phyloP scores from a whole-genome alignment of 1,140 invertebrate genomes.

The Megalonaias nervosa region DNA sequence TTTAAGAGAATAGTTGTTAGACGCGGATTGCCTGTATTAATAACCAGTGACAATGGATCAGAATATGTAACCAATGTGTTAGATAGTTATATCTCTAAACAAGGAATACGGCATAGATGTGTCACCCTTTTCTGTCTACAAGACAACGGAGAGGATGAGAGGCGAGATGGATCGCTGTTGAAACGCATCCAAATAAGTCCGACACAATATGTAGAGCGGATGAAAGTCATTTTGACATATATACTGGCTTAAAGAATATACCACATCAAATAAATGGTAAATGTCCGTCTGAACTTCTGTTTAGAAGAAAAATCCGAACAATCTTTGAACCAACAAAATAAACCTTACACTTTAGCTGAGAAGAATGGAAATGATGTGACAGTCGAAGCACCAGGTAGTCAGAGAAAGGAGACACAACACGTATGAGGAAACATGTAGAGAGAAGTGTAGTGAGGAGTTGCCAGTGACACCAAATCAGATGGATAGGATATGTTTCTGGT shows the following conservation, averaged over 20 bases:
- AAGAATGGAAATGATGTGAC: too few species aligned
- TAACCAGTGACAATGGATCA: slow-evolving; percentile 24
- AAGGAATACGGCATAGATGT: slow-evolving; percentile 13
- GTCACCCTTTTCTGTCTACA: slow-evolving; percentile 28
- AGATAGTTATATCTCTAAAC: not conserved
- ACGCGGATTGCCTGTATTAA: slow-evolving; percentile 18
- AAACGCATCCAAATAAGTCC: slow-evolving; percentile 36
- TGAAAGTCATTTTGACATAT: slow-evolving; percentile 3
- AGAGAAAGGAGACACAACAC: too few species aligned
- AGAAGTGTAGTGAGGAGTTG: too few species aligned
- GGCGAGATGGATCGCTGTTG: slow-evolving; percentile 29
- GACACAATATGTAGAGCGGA: slow-evolving; percentile 9
- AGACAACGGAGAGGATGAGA: slow-evolving; percentile 33
- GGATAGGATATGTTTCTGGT: too few species aligned
- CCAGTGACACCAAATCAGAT: too few species aligned
- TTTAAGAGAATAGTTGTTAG: slow-evolving; percentile 14
- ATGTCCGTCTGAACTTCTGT: slow-evolving; percentile 9
- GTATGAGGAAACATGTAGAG: too few species aligned
- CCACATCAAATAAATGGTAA: slow-evolving; percentile 15
- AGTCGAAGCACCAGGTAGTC: too few species aligned
- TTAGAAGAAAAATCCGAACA: slow-evolving; percentile 17
- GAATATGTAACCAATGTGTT: slow-evolving; percentile 15
- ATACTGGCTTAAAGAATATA: slow-evolving; percentile 7
- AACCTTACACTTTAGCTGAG: too few species aligned
- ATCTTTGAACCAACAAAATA: too few species aligned